A percentile compares a stretch with the other conserved stretches of the same genome.
Conservation (phyloP, 1,140 invertebrate species). For the Catajapyx aquilonaris region DNA sequence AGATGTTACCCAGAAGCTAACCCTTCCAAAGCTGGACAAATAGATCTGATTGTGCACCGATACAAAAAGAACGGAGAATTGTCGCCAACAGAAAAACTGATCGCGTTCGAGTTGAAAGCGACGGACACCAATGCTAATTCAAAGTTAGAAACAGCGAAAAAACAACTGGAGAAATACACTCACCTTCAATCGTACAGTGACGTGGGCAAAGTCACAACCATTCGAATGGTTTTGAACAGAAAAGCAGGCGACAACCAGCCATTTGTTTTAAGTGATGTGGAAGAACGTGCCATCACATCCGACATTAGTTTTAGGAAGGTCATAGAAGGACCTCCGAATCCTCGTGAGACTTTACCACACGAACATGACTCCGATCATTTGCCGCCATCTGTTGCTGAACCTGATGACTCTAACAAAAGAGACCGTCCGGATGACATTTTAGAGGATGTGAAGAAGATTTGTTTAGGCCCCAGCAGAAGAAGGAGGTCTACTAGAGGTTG, state of each 20-base stretch:
- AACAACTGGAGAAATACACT: neutral
- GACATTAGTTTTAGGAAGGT: too few species aligned
- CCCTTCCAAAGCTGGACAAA: neutral
- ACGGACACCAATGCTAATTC: neutral
- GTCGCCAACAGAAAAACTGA: neutral
- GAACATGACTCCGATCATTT: too few species aligned
- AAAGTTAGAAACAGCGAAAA: neutral
- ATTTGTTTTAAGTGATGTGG: too few species aligned
- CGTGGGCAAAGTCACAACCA: neutral
- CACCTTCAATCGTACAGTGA: neutral
- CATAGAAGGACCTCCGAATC: too few species aligned
- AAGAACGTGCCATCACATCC: too few species aligned
- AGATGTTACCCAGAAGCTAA: neutral
- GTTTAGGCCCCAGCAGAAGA: neutral
- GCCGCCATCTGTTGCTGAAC: neutral
- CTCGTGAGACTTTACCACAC: too few species aligned
- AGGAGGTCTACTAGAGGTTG: neutral
- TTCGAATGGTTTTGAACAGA: neutral
- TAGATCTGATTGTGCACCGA: neutral
- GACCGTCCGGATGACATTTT: neutral
- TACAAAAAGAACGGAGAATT: neutral
- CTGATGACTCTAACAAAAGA: neutral
- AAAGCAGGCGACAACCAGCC: neutral
- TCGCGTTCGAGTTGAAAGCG: neutral
- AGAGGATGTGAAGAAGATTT: neutral